Evolutionary conservation across 2,888 invertebrate species (phyloP).

Genomic region (Caenorhabditis japonica): DNA sequence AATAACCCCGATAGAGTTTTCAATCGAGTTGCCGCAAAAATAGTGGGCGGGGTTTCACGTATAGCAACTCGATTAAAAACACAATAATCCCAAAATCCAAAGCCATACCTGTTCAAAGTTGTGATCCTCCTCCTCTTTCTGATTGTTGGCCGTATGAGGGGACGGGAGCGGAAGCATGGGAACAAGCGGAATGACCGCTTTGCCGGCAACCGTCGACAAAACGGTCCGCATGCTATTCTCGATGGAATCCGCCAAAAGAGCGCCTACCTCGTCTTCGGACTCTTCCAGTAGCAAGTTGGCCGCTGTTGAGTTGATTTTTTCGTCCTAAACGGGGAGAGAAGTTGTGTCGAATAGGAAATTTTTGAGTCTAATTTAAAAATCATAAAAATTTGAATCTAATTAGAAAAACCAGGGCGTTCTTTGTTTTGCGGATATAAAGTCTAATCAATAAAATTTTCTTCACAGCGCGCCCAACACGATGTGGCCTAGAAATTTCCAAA

Average conservation of each 20-base stretch:
- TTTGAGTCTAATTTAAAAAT: not conserved
- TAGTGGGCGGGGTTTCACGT: too few relatives aligned
- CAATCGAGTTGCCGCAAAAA: too few relatives aligned
- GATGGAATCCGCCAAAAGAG: slow-evolving; percentile 70
- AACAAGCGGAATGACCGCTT: slow-evolving; percentile 48
- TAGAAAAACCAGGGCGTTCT: too few relatives aligned
- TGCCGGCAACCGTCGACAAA: slow-evolving; percentile 70
- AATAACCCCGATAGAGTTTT: too few relatives aligned
- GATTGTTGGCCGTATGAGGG: slow-evolving; percentile 15
- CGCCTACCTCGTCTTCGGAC: slow-evolving; percentile 67
- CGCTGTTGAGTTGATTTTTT: slow-evolving; percentile 67
- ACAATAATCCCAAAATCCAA: not conserved
- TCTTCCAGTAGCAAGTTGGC: slow-evolving; percentile 73
- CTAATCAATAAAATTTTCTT: too few relatives aligned
- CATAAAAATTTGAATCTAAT: too few relatives aligned
- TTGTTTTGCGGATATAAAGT: too few relatives aligned
- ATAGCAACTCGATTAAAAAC: not conserved
- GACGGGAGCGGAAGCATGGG: slow-evolving; percentile 22
- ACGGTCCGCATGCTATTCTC: slow-evolving; percentile 73
- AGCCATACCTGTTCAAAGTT: slow-evolving; percentile 71
- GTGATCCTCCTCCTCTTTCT: too few relatives aligned
- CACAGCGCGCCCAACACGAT: too few relatives aligned
- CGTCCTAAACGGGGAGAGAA: slow-evolving; percentile 64
- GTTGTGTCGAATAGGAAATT: not conserved
- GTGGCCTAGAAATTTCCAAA: too few relatives aligned